Evolutionary conservation across 2,797 vertebrate genomes (phyloP).

Genomic region (Paguma larvata): DNA sequence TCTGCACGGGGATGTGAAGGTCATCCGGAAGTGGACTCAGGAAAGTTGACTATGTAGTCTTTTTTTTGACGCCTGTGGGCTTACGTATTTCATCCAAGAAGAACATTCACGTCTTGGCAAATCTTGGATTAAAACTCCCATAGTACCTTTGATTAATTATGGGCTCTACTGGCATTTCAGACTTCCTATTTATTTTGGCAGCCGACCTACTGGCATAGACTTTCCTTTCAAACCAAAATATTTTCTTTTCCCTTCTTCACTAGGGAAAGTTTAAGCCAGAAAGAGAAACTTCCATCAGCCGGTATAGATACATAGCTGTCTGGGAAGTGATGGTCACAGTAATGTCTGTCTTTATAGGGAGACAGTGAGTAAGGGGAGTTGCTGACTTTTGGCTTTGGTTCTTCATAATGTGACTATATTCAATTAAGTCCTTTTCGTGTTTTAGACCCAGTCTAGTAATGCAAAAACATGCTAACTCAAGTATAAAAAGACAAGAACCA

Average conservation of each 20-base stretch:
- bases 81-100: slow-evolving; percentile 69
- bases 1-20: neutral
- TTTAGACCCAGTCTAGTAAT: neutral
- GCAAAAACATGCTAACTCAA: neutral
- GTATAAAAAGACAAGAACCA: slow-evolving; percentile 27
- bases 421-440: slow-evolving; percentile 45
- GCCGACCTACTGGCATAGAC: slow-evolving; percentile 29
- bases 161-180: slow-evolving; percentile 31
- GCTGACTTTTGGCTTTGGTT: slow-evolving; percentile 54
- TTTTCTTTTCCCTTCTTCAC: slow-evolving; percentile 73
- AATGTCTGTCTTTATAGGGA: neutral
- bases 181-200: slow-evolving; percentile 74
- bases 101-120: slow-evolving; percentile 67
- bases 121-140: slow-evolving; percentile 64
- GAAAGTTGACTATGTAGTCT: neutral
- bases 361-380: neutral
- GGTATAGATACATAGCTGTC: neutral
- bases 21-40: slow-evolving; percentile 9
- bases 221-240: slow-evolving; percentile 72
- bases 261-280: slow-evolving; percentile 64
- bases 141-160: slow-evolving; percentile 64
- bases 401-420: slow-evolving; percentile 50
- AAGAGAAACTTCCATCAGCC: slow-evolving; percentile 55
- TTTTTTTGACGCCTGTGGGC: slow-evolving; percentile 1
- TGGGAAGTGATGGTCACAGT: neutral